A percentile compares a stretch with the other conserved stretches of the same genome.
phyloP scores from a whole-genome alignment of 2,113 vertebrate species.

The Ceyx cyanopectus region DNA sequence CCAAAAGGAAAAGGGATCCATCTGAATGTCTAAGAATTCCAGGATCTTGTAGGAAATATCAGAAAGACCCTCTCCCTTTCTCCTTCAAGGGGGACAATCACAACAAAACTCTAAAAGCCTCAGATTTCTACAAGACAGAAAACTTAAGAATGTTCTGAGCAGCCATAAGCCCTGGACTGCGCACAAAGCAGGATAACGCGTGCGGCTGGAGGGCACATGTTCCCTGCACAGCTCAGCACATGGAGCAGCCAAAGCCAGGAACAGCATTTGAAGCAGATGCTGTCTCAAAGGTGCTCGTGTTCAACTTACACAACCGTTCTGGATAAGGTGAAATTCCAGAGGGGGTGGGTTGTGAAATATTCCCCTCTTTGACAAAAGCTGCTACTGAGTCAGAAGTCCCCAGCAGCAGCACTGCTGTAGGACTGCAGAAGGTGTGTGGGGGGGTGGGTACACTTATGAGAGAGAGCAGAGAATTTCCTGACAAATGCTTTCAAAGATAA shows the following conservation, averaged over 20 bases:
- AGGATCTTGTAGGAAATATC: background rate
- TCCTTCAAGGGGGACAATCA: background rate
- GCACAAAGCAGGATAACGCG: background rate
- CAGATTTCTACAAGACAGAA: background rate
- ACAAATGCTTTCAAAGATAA: background rate
- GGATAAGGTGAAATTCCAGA: background rate
- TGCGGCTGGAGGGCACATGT: background rate
- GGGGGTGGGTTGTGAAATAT: background rate
- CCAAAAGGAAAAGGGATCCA: fast-evolving
- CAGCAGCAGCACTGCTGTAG: background rate
- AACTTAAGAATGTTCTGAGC: background rate
- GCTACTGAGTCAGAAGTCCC: background rate
- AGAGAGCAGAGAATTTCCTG: background rate
- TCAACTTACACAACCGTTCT: background rate
- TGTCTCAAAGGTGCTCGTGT: background rate
- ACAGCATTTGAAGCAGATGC: background rate
- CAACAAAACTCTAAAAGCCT: background rate
- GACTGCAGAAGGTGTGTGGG: background rate
- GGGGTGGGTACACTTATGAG: background rate
- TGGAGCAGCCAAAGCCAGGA: background rate
- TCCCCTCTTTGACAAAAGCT: background rate
- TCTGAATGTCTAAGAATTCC: background rate
- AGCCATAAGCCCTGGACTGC: background rate
- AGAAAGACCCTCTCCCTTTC: background rate
- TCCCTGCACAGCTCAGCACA: background rate